Percentiles rank a stretch among this genome's conserved stretches.
Evolutionary conservation across 2,113 vertebrate genomes (phyloP).

Genomic region (Psettodes erumei): DNA sequence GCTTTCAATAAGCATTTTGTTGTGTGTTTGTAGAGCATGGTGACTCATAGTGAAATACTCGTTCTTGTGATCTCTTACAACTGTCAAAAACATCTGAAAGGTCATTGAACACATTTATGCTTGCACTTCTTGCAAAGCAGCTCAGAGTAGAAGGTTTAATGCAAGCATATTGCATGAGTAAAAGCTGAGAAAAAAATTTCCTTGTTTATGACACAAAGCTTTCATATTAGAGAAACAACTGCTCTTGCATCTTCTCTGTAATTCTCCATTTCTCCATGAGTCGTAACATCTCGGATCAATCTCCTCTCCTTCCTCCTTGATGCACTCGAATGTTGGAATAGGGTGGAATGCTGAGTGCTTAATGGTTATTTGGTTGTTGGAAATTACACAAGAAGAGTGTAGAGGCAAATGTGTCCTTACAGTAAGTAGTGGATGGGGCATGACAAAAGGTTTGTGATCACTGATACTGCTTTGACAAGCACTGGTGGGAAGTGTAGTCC

Average conservation of each 20-base stretch:
- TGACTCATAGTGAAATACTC: slow-evolving; percentile 50
- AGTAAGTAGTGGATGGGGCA: slow-evolving; percentile 52
- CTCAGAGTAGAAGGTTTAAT: neutral
- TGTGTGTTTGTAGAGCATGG: neutral
- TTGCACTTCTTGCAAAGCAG: neutral
- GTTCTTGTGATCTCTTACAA: slow-evolving; percentile 9
- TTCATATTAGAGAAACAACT: neutral
- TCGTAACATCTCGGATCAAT: slow-evolving; percentile 50
- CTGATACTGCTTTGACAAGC: slow-evolving; percentile 34
- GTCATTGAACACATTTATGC: neutral
- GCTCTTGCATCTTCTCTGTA: neutral
- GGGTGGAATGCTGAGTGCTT: slow-evolving; percentile 52
- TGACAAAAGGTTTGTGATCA: slow-evolving; percentile 39
- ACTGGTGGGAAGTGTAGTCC: slow-evolving; percentile 35
- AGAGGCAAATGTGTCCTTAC: slow-evolving; percentile 61
- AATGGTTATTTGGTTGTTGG: slow-evolving; percentile 75
- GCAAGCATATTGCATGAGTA: neutral
- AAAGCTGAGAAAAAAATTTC: neutral
- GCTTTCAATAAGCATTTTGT: neutral
- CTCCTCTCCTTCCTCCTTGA: slow-evolving; percentile 21
- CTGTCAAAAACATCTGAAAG: slow-evolving; percentile 5
- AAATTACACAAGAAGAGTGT: slow-evolving; percentile 63
- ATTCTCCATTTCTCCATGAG: neutral
- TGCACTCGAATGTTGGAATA: slow-evolving; percentile 16
- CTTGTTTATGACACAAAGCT: neutral